A percentile compares a stretch with the other conserved stretches of the same genome.
Evolutionary conservation across 2,888 invertebrate species (phyloP).

Genomic region (Panzeria rudis): DNA sequence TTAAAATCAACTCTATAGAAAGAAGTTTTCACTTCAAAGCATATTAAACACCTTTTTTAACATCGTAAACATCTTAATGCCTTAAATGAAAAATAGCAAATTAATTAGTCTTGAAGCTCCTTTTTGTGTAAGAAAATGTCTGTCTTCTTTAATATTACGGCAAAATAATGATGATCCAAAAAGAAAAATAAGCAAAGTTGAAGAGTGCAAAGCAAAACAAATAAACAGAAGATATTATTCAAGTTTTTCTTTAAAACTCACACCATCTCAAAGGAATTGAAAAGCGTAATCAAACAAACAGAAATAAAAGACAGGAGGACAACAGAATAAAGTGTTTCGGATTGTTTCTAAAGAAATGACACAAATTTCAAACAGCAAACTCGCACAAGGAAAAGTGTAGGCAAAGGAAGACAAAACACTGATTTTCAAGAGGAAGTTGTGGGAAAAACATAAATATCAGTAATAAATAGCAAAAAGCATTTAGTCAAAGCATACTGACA

Average conservation of each 20-base stretch:
- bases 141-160: neutral
- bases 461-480: neutral
- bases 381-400: neutral
- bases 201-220: neutral
- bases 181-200: neutral
- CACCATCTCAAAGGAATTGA: neutral
- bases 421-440: neutral
- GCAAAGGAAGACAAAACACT: neutral
- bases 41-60: neutral
- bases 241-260: neutral
- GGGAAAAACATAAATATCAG: neutral
- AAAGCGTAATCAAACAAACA: conserved; percentile 21
- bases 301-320: neutral
- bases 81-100: neutral
- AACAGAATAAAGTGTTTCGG: conserved; percentile 10
- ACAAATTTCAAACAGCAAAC: neutral
- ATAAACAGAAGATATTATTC: neutral
- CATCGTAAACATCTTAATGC: neutral
- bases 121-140: neutral
- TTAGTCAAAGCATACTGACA: neutral
- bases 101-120: neutral
- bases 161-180: neutral
- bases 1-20: too few relatives aligned
- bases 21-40: neutral
- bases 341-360: conserved; percentile 3